These are phyloP conservation scores for Drosophila nikananu DNA, from an alignment of 1,140 invertebrate genomes.

Conservation along the genomic window DNA sequence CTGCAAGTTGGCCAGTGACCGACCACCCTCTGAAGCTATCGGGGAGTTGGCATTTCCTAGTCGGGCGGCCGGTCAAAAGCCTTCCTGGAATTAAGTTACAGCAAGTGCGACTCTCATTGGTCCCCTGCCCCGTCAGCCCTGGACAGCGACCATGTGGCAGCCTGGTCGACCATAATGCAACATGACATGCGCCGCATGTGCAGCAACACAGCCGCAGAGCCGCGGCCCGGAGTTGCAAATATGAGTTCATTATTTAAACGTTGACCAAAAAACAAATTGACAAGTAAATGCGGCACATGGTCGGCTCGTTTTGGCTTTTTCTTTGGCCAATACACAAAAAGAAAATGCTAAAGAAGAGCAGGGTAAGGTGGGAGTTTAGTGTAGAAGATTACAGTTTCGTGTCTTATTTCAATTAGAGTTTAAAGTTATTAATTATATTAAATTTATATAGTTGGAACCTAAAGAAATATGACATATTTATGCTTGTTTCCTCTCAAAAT, in stretches of 20 bases:
- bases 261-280: conserved; percentile 85
- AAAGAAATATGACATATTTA: neutral
- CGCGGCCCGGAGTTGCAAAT: conserved; percentile 77
- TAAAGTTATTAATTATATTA: neutral
- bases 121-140: conserved; percentile 15
- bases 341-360: neutral
- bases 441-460: neutral
- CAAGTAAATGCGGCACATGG: conserved; percentile 78
- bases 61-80: conserved; percentile 80
- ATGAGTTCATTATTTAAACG: conserved; percentile 85
- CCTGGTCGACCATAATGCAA: conserved; percentile 75
- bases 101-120: conserved; percentile 65
- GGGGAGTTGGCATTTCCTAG: conserved; percentile 75
- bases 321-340: conserved; percentile 16
- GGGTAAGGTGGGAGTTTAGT: neutral
- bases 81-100: conserved; percentile 83
- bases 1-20: conserved; percentile 10
- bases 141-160: conserved; percentile 44
- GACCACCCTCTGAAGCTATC: conserved; percentile 30
- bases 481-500: neutral
- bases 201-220: conserved; percentile 65
- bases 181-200: conserved; percentile 84
- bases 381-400: rapidly evolving
- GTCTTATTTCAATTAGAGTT: neutral
- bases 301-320: conserved; percentile 44